Base-by-base conservation (phyloP, 2,888 invertebrate species). In the Ectropis crepuscularia region DNA sequence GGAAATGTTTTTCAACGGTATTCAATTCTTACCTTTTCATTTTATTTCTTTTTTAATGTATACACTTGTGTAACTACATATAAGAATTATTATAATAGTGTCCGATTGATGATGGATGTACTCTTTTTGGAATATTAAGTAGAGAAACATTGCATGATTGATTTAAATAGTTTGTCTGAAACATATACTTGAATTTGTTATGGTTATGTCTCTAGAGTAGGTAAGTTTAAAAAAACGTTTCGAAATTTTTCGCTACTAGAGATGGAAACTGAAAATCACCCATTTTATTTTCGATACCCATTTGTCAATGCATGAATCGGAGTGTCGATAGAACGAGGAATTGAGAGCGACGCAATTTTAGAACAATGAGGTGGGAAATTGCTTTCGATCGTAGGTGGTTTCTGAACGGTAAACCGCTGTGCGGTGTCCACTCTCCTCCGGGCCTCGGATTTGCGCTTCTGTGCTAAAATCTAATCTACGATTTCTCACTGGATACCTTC, bases 351-450 rank as follows among this genome's bases (percentile, higher is more conserved):
- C 77, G 81, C 83, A 87, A 88, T 88, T 88, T 86, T 84, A 85
- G 86, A 88, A 89, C 87, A 88, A 88, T 86, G 85, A 85, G 80
- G 78, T 83, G 79, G 83, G 83, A 87, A 88, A 89, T 89, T 87
- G 89, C 82, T 85, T 88, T 83, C 81, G 67, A 62, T 53, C 68
- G 67, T 70, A 62, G 69, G 61, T 68, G 61, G 68, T 69, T 68
- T 59, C 61, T 55, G 66, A 61, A 55, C 63, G 72, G 67, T 68
- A 67, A 70, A 69, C 72, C 69, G 53, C 65, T 55, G 53, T 60
- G 66, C 58, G 64, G 64, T 64, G 61, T 53, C 51, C 53, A 54
- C 61, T 61, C 45, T 28, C 57, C 63, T 61, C 57, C 55, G 37
- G 38, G 64, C 42, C 65, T 57, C 47, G 51, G 62, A 57, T 51